These are phyloP conservation scores for Trididemnum clinides DNA, from an alignment of 23 tunicate species.

Conservation along the genomic window DNA sequence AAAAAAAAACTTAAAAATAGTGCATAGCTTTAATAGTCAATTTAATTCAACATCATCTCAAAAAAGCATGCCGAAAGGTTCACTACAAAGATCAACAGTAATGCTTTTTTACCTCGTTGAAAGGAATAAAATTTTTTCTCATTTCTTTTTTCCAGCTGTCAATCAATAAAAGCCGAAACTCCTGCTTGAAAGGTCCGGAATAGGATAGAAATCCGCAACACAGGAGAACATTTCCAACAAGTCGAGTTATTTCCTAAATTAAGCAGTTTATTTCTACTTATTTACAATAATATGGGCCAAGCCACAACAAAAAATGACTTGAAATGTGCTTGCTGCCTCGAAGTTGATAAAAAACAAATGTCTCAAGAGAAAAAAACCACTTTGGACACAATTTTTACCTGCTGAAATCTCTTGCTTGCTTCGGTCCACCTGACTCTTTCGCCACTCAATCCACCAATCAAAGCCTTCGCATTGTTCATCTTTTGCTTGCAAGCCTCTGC, in stretches of 20 bases:
- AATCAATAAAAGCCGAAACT: slow-evolving; percentile 63
- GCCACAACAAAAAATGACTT: background rate
- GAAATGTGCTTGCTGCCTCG: no score
- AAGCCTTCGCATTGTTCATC: slow-evolving; percentile 83
- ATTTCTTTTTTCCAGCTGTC: slow-evolving; percentile 85
- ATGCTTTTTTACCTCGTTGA: slow-evolving; percentile 82
- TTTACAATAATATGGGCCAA: background rate
- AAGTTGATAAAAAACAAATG: background rate
- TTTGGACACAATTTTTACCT: slow-evolving; percentile 37
- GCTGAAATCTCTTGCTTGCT: slow-evolving; percentile 84
- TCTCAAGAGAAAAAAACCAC: background rate
- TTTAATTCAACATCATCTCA: background rate
- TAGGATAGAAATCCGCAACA: slow-evolving; percentile 92
- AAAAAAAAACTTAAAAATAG: no score
- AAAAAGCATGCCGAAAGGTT: background rate
- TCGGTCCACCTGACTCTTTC: slow-evolving; percentile 93
- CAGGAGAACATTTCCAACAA: slow-evolving; percentile 86
- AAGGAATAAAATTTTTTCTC: slow-evolving; percentile 76
- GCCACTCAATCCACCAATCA: slow-evolving; percentile 91
- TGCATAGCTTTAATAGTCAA: no score
- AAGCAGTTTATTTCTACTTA: background rate
- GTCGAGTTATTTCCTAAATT: slow-evolving; percentile 66
- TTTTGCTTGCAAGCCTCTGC: slow-evolving; percentile 98
- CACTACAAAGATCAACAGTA: no score
- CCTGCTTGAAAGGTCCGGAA: slow-evolving; percentile 97